Evolutionary conservation across 2,888 invertebrate species (phyloP).

Genomic region (Drosophila phalerata): DNA sequence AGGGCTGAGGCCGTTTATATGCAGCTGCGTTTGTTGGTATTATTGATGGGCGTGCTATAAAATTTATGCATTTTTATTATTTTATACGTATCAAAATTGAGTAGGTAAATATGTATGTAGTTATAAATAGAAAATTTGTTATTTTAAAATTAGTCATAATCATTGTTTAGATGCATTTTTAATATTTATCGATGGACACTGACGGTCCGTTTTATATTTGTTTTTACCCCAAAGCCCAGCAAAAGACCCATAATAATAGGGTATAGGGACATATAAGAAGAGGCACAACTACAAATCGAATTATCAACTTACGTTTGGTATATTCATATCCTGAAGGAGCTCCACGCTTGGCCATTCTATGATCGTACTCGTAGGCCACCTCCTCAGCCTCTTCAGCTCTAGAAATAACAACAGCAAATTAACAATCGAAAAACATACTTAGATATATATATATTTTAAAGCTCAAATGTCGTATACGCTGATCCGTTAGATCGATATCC

Average conservation of each 20-base stretch:
- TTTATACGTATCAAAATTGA: conserved; percentile 33
- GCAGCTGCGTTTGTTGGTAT: conserved; percentile 77
- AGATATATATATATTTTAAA: background rate
- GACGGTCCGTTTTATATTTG: background rate
- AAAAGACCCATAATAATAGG: conserved; percentile 9
- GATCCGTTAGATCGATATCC: conserved; percentile 21
- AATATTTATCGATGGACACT: conserved; percentile 5
- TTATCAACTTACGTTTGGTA: conserved; percentile 70
- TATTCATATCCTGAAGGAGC: conserved; percentile 71
- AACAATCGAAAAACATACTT: background rate
- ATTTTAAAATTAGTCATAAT: conserved; percentile 41
- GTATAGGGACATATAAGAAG: conserved; percentile 10
- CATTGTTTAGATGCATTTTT: conserved; percentile 12
- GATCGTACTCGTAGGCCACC: conserved; percentile 70
- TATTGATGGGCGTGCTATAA: conserved; percentile 82
- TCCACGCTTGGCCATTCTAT: conserved; percentile 66
- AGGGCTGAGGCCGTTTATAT: conserved; percentile 80
- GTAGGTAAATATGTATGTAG: conserved; percentile 12
- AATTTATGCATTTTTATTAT: conserved; percentile 66
- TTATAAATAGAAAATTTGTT: conserved; percentile 42
- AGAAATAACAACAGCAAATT: conserved; percentile 30
- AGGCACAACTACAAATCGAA: conserved; percentile 1
- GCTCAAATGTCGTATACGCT: conserved; percentile 28
- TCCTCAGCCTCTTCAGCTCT: conserved; percentile 71
- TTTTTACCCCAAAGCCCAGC: conserved; percentile 37